phyloP scores from a whole-genome alignment of 2,888 invertebrate species.

The Endotricha flammealis region DNA sequence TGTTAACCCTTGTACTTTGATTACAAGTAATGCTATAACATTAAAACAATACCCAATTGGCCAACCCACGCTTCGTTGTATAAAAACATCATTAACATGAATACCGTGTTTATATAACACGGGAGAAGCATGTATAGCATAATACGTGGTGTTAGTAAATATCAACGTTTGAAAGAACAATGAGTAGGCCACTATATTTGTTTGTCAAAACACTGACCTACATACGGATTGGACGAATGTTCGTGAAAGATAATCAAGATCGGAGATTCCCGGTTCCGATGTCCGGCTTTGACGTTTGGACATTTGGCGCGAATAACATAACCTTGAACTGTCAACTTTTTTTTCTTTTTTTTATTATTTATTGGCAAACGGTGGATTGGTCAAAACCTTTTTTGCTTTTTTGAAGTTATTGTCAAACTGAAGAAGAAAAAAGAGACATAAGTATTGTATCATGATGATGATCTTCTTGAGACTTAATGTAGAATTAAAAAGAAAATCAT shows the following conservation, averaged over 20 bases:
- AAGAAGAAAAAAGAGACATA: too few relatives aligned
- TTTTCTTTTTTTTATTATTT: too few relatives aligned
- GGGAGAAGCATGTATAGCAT: slow-evolving; percentile 26
- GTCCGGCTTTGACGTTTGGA: slow-evolving; percentile 18
- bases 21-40: too few relatives aligned
- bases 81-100: slow-evolving; percentile 19
- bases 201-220: slow-evolving; percentile 20
- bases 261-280: slow-evolving; percentile 14
- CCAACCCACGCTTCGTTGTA: slow-evolving; percentile 9
- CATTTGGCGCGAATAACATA: slow-evolving; percentile 13
- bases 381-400: too few relatives aligned
- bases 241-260: slow-evolving; percentile 11
- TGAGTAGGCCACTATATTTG: slow-evolving; percentile 35
- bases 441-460: too few relatives aligned
- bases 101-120: slow-evolving; percentile 35
- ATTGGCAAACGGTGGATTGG: too few relatives aligned
- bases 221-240: slow-evolving; percentile 14
- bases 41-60: slow-evolving; percentile 17
- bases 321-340: slow-evolving; percentile 12
- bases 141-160: slow-evolving; percentile 54
- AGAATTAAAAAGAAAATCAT: too few relatives aligned
- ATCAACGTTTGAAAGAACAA: slow-evolving; percentile 48
- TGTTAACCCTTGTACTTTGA: too few relatives aligned
- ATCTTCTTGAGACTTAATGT: too few relatives aligned
- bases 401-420: too few relatives aligned